Conservation (phyloP, 2,888 invertebrate species). For the Troides aeacus region DNA sequence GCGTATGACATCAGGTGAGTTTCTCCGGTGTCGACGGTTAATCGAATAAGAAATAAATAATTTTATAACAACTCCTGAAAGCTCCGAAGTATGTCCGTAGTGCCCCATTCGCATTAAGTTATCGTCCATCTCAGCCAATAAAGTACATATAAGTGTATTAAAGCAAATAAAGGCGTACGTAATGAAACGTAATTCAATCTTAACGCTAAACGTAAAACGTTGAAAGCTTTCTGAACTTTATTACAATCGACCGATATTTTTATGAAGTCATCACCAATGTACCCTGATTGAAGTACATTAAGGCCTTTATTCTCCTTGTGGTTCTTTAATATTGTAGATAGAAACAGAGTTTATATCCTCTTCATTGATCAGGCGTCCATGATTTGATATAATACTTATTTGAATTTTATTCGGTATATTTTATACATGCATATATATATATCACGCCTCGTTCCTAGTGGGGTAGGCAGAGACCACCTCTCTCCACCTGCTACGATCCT, state of each 20-base stretch:
- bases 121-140: background rate
- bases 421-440: too few relatives aligned
- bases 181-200: slow-evolving; percentile 3
- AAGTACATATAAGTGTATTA: background rate
- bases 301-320: background rate
- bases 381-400: too few relatives aligned
- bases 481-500: too few relatives aligned
- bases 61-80: too few relatives aligned
- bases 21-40: too few relatives aligned
- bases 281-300: slow-evolving; percentile 20
- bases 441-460: too few relatives aligned
- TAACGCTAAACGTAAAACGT: slow-evolving; percentile 12
- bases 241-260: slow-evolving; percentile 14
- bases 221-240: slow-evolving; percentile 25
- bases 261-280: slow-evolving; percentile 16
- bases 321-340: background rate
- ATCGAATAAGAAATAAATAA: background rate
- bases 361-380: too few relatives aligned
- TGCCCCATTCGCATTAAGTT: background rate
- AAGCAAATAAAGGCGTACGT: background rate
- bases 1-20: too few relatives aligned
- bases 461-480: too few relatives aligned
- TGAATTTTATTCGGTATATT: too few relatives aligned
- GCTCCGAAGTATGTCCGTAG: too few relatives aligned
- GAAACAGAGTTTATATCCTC: background rate